Conservation (phyloP, 1,140 invertebrate species). For the Aricia agestis region DNA sequence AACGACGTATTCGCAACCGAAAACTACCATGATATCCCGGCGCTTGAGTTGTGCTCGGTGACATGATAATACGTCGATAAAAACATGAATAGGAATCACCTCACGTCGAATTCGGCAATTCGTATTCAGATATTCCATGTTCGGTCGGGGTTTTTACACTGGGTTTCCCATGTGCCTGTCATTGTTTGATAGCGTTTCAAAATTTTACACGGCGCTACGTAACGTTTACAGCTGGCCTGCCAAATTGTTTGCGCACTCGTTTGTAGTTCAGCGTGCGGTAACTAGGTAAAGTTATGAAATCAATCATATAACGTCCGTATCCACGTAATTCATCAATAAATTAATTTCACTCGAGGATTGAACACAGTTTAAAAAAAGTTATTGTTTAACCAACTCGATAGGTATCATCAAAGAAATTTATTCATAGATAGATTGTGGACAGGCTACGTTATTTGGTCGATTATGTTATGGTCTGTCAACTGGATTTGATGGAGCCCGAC, state of each 20-base stretch:
- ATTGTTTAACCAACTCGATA: no score
- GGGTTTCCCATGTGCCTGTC: not conserved
- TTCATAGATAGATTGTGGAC: no score
- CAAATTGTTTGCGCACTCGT: not conserved
- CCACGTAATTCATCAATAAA: not conserved
- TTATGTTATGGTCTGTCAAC: no score
- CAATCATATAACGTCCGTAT: slow-evolving; percentile 2
- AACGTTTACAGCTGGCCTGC: not conserved
- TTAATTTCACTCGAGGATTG: not conserved
- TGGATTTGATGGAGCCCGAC: no score
- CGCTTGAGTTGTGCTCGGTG: not conserved
- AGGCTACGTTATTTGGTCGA: no score
- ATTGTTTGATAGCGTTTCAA: not conserved
- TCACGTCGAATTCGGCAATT: slow-evolving; percentile 10
- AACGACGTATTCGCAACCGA: not conserved
- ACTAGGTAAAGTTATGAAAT: slow-evolving; percentile 10
- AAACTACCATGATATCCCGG: not conserved
- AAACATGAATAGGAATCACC: not conserved
- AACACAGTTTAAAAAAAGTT: no score
- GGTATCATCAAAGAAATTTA: no score
- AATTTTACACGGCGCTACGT: not conserved
- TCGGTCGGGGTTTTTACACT: not conserved
- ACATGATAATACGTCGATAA: not conserved
- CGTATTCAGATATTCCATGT: slow-evolving; percentile 4
- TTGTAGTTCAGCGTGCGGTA: not conserved